A percentile compares a stretch with the other conserved stretches of the same genome.
These are phyloP conservation scores for Apodemus sylvaticus DNA, from an alignment of 2,113 vertebrate species.

Conservation along the genomic window DNA sequence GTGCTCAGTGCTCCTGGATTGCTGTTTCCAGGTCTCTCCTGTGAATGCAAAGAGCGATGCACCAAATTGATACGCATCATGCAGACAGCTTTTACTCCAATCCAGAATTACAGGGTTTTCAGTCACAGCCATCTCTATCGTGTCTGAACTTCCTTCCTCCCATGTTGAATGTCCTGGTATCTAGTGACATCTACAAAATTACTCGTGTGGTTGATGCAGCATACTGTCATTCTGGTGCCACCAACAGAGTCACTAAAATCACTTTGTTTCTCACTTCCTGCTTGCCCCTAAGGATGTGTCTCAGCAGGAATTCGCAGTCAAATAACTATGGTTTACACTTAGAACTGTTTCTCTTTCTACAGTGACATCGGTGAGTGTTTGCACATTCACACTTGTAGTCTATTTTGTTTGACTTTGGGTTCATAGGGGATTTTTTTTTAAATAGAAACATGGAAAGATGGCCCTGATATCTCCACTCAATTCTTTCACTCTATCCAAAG, in stretches of 20 bases:
- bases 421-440: not conserved
- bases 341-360: not conserved
- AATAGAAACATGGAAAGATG: conserved; percentile 17
- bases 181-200: not conserved
- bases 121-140: not conserved
- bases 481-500: not conserved
- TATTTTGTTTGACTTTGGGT: conserved; percentile 8
- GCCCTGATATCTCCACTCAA: not conserved
- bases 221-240: not conserved
- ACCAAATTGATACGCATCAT: not conserved
- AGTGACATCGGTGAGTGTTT: not conserved
- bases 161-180: conserved; percentile 15
- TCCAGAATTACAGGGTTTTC: not conserved
- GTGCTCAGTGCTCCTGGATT: not conserved
- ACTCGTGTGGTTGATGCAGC: not conserved
- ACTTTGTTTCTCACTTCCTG: not conserved
- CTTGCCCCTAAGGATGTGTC: not conserved
- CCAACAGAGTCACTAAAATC: not conserved
- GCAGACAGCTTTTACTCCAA: not conserved
- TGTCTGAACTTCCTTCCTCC: not conserved
- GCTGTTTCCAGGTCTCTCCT: not conserved
- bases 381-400: not conserved
- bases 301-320: not conserved
- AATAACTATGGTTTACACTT: not conserved
- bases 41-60: not conserved